Percentiles rank a stretch among this genome's conserved stretches.
phyloP scores from a whole-genome alignment of 2,797 vertebrate species.

The Myotis vivesi region DNA sequence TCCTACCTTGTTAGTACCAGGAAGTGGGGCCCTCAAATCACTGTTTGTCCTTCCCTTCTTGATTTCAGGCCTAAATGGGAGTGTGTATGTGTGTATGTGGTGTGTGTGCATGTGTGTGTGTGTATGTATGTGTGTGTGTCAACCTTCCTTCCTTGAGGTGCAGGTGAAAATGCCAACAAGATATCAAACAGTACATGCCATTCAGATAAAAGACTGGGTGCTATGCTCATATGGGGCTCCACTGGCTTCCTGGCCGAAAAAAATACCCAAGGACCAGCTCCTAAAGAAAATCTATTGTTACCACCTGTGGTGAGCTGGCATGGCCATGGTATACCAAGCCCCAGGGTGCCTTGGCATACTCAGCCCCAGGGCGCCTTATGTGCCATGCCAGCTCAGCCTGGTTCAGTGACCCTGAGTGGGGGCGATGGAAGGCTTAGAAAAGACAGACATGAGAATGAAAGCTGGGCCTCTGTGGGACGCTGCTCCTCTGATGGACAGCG shows the following conservation, averaged over 20 bases:
- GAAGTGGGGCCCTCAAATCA: neutral
- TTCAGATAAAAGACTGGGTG: neutral
- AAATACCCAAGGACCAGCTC: neutral
- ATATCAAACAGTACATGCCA: neutral
- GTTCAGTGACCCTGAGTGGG: no score
- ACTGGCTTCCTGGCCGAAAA: neutral
- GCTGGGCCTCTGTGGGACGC: no score
- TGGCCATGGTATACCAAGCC: no score
- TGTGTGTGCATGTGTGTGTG: neutral
- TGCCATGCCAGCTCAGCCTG: no score
- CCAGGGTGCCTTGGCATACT: no score
- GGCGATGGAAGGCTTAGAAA: no score
- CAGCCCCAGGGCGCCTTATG: no score
- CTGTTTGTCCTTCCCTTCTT: neutral
- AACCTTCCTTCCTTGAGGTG: neutral
- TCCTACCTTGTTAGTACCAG: neutral
- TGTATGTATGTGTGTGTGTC: neutral
- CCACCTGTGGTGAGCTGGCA: no score
- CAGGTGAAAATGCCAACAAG: neutral
- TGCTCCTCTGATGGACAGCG: no score
- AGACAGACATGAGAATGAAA: no score
- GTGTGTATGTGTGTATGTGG: neutral
- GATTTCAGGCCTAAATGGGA: neutral
- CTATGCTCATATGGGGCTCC: neutral
- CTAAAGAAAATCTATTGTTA: neutral